Conservation (phyloP, 2,797 vertebrate genomes). For the Oryzias sinensis region DNA sequence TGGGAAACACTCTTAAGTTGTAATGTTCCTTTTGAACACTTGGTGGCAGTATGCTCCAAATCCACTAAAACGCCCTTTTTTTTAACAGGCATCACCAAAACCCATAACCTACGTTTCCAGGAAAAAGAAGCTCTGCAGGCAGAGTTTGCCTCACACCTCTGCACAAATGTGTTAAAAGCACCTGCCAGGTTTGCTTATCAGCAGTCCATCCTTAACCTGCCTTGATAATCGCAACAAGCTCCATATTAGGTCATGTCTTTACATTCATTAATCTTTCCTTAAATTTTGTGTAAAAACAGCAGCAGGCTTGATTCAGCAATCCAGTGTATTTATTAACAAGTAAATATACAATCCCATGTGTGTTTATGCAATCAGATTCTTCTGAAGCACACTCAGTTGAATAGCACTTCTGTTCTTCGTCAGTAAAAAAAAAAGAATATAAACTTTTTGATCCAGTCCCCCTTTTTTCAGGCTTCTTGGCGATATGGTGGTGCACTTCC, state of each 20-base stretch:
- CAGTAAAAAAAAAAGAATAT: not conserved
- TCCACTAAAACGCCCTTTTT: conserved; percentile 10
- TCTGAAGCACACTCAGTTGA: not conserved
- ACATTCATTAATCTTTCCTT: not conserved
- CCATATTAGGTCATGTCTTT: too few species aligned
- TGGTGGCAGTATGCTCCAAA: conserved; percentile 61
- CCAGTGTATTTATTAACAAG: not conserved
- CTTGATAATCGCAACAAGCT: too few species aligned
- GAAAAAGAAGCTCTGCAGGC: conserved; percentile 89
- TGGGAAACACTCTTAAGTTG: not conserved
- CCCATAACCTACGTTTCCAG: conserved; percentile 86
- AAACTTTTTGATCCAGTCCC: not conserved
- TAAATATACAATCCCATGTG: not conserved
- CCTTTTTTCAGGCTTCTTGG: conserved; percentile 80
- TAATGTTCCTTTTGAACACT: conserved; percentile 43
- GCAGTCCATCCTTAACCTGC: not conserved
- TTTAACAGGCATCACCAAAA: conserved; percentile 88
- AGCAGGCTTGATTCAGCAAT: not conserved
- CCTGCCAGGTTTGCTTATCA: conserved; percentile 83
- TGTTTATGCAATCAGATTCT: not conserved
- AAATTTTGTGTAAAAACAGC: not conserved
- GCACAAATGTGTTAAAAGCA: conserved; percentile 84
- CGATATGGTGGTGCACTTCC: conserved; percentile 86
- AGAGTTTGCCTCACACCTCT: conserved; percentile 83
- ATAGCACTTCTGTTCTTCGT: not conserved